phyloP scores from a whole-genome alignment of 1,140 invertebrate species.

The Lordiphosa stackelbergi region DNA sequence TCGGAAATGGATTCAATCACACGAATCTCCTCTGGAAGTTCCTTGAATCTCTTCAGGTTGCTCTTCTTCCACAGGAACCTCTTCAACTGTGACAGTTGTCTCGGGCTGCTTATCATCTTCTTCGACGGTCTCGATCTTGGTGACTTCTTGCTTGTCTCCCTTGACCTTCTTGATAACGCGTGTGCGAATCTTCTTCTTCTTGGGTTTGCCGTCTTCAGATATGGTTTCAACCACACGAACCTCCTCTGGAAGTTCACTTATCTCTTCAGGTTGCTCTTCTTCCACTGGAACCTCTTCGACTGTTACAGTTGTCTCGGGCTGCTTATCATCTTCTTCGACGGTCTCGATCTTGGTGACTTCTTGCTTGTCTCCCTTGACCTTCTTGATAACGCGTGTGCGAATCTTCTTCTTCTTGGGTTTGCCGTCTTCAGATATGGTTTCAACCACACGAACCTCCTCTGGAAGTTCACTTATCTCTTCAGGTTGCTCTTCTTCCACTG shows the following conservation, averaged over 20 bases:
- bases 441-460: not conserved
- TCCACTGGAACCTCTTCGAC: not conserved
- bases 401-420: slow-evolving; percentile 4
- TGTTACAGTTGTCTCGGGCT: slow-evolving; percentile 1
- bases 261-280: slow-evolving; percentile 1
- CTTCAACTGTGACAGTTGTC: slow-evolving; percentile 1
- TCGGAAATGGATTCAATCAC: not conserved
- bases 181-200: slow-evolving; percentile 5
- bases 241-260: not conserved
- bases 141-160: slow-evolving; percentile 4
- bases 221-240: not conserved
- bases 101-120: slow-evolving; percentile 1
- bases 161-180: slow-evolving; percentile 3
- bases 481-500: not conserved
- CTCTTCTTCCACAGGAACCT: slow-evolving; percentile 1
- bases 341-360: slow-evolving; percentile 5
- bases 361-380: slow-evolving; percentile 6
- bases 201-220: not conserved
- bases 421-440: not conserved
- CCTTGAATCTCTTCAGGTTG: not conserved
- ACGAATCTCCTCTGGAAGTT: slow-evolving; percentile 2
- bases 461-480: slow-evolving; percentile 5
- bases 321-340: not conserved
- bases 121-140: slow-evolving; percentile 3
- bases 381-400: slow-evolving; percentile 4